phyloP scores from a whole-genome alignment of 2,797 vertebrate species.

The Lagorchestes hirsutus region DNA sequence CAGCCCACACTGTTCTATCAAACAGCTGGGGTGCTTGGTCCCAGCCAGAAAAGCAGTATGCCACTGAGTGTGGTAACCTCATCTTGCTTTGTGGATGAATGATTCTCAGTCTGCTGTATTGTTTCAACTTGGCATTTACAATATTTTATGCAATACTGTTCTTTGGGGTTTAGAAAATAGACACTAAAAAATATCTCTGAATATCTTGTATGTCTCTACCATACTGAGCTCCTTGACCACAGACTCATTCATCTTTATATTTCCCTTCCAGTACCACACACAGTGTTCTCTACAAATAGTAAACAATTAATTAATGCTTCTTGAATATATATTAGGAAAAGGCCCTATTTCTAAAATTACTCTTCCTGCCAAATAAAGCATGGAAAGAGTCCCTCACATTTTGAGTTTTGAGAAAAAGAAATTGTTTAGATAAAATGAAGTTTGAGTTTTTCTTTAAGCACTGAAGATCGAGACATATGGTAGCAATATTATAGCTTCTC shows the following conservation, averaged over 20 bases:
- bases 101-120: not conserved
- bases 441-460: not conserved
- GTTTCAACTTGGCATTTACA: not conserved
- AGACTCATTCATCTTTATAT: not conserved
- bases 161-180: not conserved
- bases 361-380: not conserved
- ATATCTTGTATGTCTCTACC: not conserved
- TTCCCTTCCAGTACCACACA: not conserved
- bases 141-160: not conserved
- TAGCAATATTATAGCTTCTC: not conserved
- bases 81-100: not conserved
- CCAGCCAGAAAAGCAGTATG: conserved; percentile 1
- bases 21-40: conserved; percentile 1
- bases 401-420: not conserved
- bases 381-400: not conserved
- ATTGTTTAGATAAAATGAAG: not conserved
- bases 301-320: not conserved
- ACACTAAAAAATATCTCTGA: not conserved
- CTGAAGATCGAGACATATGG: not conserved
- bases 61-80: not conserved
- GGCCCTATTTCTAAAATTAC: not conserved
- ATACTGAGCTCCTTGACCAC: not conserved
- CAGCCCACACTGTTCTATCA: not conserved
- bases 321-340: not conserved
- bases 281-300: not conserved